Conservation (phyloP, 1,140 invertebrate genomes). For the Drosophila sturtevanti region DNA sequence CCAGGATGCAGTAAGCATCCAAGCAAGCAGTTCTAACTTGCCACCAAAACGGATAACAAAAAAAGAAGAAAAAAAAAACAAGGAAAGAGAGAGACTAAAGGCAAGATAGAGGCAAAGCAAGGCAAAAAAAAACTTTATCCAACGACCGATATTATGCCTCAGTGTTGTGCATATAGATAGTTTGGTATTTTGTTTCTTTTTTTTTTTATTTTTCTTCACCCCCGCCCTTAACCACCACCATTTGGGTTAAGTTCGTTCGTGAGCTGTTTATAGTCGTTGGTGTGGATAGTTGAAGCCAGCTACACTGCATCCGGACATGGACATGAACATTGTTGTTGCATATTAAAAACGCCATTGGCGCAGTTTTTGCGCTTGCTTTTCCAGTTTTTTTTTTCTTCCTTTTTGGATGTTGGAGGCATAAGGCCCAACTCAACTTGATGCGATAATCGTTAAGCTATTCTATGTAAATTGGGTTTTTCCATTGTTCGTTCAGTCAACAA, state of each 20-base stretch:
- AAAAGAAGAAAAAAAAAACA: not conserved
- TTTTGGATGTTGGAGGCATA: not conserved
- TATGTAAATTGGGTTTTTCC: slow-evolving; percentile 15
- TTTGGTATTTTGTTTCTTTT: not conserved
- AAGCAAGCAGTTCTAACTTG: slow-evolving; percentile 1
- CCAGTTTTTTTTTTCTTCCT: too few species aligned
- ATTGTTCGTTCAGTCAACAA: not conserved
- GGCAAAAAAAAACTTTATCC: not conserved
- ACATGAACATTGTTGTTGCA: slow-evolving; percentile 10
- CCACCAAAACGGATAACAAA: not conserved
- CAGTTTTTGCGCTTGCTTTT: not conserved
- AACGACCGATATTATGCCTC: slow-evolving; percentile 2
- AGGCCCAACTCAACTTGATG: slow-evolving; percentile 14
- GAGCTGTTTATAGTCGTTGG: not conserved
- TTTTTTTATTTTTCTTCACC: not conserved
- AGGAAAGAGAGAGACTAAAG: not conserved
- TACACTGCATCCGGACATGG: not conserved
- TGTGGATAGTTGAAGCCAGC: not conserved
- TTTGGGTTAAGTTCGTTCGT: slow-evolving; percentile 3
- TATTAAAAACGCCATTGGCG: slow-evolving; percentile 13
- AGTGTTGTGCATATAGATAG: not conserved
- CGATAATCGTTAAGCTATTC: slow-evolving; percentile 21
- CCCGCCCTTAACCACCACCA: too few species aligned
- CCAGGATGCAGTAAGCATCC: slow-evolving; percentile 4
- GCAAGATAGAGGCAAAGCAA: not conserved